A percentile compares a stretch with the other conserved stretches of the same genome.
Evolutionary conservation across 2,888 invertebrate genomes (phyloP).

Genomic region (Oscheius sp.): DNA sequence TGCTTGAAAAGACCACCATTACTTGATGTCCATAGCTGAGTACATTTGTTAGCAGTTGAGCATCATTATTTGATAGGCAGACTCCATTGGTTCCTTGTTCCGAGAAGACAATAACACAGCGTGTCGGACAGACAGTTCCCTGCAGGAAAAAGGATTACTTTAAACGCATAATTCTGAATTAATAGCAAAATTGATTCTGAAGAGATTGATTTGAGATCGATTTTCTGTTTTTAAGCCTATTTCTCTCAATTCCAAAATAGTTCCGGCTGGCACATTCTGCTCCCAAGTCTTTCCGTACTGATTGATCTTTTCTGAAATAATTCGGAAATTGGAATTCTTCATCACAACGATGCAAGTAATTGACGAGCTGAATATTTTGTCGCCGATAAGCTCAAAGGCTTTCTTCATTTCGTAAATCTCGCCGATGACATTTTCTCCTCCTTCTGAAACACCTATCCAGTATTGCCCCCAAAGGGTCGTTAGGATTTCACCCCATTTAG

Average conservation of each 20-base stretch:
- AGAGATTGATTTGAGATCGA: no score
- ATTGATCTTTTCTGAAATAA: constrained; percentile 26
- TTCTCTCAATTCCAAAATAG: no score
- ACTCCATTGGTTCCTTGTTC: constrained; percentile 16
- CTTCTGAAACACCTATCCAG: constrained; percentile 52
- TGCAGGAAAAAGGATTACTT: no score
- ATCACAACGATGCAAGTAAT: constrained; percentile 45
- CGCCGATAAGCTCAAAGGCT: constrained; percentile 28
- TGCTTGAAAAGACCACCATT: constrained; percentile 1
- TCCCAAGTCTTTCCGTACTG: neutral
- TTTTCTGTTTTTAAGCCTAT: no score
- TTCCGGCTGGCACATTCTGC: constrained; percentile 50
- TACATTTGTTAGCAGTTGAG: constrained; percentile 30
- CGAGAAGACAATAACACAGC: constrained; percentile 43
- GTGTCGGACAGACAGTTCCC: constrained; percentile 52
- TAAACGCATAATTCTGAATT: no score
- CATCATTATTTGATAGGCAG: constrained; percentile 22
- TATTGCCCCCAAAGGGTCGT: no score
- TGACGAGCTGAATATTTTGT: constrained; percentile 33
- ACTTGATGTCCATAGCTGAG: constrained; percentile 49
- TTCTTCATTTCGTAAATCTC: constrained; percentile 31
- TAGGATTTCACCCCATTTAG: no score
- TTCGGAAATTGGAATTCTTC: constrained; percentile 44
- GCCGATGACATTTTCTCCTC: constrained; percentile 40
- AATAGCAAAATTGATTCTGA: no score